A percentile compares a stretch with the other conserved stretches of the same genome.
Conservation (phyloP, 2,888 invertebrate species). For the Eutolmus rufibarbis region DNA sequence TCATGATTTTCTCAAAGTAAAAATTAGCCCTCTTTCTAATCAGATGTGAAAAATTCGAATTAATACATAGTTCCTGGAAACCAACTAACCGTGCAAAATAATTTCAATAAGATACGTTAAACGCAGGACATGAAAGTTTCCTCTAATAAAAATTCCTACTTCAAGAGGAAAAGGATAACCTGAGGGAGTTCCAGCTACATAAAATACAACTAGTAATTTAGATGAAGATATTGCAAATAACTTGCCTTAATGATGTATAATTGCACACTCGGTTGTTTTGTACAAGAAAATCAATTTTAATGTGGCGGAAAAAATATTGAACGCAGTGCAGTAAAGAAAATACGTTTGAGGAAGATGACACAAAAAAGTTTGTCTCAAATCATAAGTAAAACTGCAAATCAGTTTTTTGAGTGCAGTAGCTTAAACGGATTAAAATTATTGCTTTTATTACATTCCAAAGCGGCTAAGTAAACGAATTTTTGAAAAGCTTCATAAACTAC, state of each 20-base stretch:
- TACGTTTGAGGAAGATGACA: background rate
- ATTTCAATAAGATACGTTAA: background rate
- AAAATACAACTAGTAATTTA: background rate
- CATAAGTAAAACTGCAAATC: slow-evolving; percentile 6
- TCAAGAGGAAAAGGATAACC: background rate
- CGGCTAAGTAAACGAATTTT: background rate
- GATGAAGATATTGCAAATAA: background rate
- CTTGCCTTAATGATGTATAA: background rate
- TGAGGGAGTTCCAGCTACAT: background rate
- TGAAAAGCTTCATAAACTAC: background rate
- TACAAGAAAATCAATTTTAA: background rate
- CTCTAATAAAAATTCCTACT: background rate
- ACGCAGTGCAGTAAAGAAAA: background rate
- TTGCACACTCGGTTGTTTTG: background rate
- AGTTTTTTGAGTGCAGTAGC: slow-evolving; percentile 42
- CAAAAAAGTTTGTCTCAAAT: background rate
- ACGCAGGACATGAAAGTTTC: background rate
- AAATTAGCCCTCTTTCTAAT: no score
- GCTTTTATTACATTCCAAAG: background rate
- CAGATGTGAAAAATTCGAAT: no score
- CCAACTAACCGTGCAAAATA: background rate
- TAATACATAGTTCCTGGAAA: no score
- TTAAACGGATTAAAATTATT: slow-evolving; percentile 43
- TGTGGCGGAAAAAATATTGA: background rate
- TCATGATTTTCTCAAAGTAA: no score